Percentiles rank a stretch among this genome's conserved stretches.
Conservation (phyloP, 2,113 vertebrate genomes). For the Pluvianellus socialis region DNA sequence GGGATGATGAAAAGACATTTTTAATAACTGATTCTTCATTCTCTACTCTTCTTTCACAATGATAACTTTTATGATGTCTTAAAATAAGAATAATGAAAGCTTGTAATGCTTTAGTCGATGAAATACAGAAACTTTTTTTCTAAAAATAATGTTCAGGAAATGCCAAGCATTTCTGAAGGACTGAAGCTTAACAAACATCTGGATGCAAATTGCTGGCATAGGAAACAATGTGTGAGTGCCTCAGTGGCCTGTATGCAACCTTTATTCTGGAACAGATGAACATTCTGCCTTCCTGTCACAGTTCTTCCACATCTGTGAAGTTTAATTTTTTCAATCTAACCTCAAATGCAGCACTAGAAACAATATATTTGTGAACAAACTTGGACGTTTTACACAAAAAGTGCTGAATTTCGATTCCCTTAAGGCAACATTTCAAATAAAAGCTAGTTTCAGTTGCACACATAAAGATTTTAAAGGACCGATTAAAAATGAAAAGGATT, state of each 20-base stretch:
- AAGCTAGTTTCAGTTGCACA: background rate
- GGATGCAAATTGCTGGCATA: background rate
- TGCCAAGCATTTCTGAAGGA: background rate
- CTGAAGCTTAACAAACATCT: background rate
- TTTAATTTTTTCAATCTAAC: background rate
- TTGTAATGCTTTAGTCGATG: background rate
- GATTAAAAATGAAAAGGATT: background rate
- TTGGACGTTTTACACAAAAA: background rate
- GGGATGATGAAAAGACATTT: background rate
- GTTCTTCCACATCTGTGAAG: background rate
- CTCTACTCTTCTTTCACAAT: background rate
- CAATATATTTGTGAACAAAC: background rate
- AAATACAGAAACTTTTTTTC: background rate
- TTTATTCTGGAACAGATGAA: background rate
- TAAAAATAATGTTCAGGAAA: background rate
- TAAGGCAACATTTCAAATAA: background rate
- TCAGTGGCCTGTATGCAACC: background rate
- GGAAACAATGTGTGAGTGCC: background rate
- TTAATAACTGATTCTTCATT: background rate
- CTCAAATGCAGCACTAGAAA: background rate
- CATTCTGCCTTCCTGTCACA: background rate
- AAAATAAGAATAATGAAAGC: background rate
- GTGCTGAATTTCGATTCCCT: background rate
- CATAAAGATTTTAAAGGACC: background rate
- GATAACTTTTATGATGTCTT: background rate